These are phyloP conservation scores for Leptopilina clavipes DNA, from an alignment of 1,140 invertebrate genomes.

Conservation along the genomic window DNA sequence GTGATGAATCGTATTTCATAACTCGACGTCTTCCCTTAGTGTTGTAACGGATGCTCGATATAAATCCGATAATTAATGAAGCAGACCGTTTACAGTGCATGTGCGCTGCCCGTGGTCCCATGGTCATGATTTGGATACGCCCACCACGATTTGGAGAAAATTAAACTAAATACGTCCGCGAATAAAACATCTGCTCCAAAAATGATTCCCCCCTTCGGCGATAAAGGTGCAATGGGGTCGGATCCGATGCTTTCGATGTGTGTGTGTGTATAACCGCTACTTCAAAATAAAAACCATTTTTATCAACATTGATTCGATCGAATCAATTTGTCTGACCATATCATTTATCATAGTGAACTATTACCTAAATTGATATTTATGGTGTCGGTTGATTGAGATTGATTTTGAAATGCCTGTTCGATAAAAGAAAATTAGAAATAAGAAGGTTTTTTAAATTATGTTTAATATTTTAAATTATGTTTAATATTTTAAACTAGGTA, in stretches of 20 bases:
- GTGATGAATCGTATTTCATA: conserved; percentile 57
- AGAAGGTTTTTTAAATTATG: background rate
- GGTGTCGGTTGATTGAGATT: conserved; percentile 6
- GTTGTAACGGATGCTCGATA: conserved; percentile 42
- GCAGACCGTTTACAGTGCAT: too few relatives aligned
- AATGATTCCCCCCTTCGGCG: background rate
- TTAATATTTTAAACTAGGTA: too few relatives aligned
- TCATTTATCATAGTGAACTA: conserved; percentile 24
- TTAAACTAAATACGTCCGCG: conserved; percentile 42
- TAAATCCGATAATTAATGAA: conserved; percentile 56
- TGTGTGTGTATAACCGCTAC: too few relatives aligned
- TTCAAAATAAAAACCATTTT: background rate
- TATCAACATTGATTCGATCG: background rate
- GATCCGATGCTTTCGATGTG: too few relatives aligned
- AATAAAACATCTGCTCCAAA: conserved; percentile 41
- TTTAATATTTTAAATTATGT: too few relatives aligned
- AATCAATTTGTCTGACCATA: conserved; percentile 26
- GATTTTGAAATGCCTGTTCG: background rate
- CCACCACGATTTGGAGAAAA: conserved; percentile 45
- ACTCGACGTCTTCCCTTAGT: conserved; percentile 43
- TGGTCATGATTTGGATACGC: conserved; percentile 49
- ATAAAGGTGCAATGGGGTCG: too few relatives aligned
- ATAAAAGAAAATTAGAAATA: too few relatives aligned
- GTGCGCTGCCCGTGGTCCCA: too few relatives aligned
- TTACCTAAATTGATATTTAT: conserved; percentile 29